Evolutionary conservation across 2,113 vertebrate species (phyloP), one percentile per base, ranked within the genome.

Genomic region (Marmota flaviventris): DNA sequence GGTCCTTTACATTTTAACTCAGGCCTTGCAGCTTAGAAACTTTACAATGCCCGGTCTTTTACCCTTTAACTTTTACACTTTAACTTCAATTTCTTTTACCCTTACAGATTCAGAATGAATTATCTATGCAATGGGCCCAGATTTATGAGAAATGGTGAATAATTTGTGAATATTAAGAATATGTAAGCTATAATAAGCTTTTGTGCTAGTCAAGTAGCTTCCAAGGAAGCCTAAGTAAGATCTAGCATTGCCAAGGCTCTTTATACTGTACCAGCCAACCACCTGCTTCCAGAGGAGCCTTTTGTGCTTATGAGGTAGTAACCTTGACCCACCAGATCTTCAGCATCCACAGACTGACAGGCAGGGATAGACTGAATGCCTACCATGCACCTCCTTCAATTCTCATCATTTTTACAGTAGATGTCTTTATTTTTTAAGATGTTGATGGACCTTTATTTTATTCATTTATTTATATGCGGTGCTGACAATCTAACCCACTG

Each of bases 81-180:
- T 39, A 39, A 39, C 39, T 39, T 39, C 39, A 39, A 39, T 39
- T 39, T 39, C 39, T 39, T 39, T 39, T 39, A 39, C 39, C 39
- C 39, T 39, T 39, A 39, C 39, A 39, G 39, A 18, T 58, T 76
- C 13, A 77, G 65, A 89, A 53, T 34, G 7, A 61, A 70, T 87
- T 56, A 77, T 17, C 34, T 82, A 58, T 61, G 88, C 67, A 34
- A 29, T 65, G 56, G n/a, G 58, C 48, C 45, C 22, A 17, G 39
- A 67, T 63, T 87, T 85, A 56, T 24, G 70, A 67, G 18, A 79
- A 87, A 32, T 93, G 42, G 76, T 91, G 73, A 94, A 42, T 85
- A 61, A 32, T 70, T 77, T 42, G 4, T 39, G 11, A 96, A 72
- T 67, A 81, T 18, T 92, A 65, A 69, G 29, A 87, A 89, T 72